Evolutionary conservation across 2,888 invertebrate genomes (phyloP).

Genomic region (Drosophila anomelani): DNA sequence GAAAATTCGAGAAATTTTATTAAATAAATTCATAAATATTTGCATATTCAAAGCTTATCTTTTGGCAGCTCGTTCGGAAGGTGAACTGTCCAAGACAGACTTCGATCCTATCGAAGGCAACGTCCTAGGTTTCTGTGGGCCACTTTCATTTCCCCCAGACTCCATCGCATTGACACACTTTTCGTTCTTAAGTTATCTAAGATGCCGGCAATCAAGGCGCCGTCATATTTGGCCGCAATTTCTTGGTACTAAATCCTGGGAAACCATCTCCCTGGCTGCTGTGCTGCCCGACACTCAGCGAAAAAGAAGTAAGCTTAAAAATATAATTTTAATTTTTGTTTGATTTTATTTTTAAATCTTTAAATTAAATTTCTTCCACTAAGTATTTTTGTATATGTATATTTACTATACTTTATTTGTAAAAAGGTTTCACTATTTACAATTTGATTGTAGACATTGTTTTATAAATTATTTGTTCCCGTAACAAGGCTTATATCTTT

Average conservation of each 20-base stretch:
- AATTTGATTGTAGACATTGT: background rate
- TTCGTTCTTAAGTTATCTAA: constrained; percentile 11
- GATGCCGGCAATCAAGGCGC: constrained; percentile 36
- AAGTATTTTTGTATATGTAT: background rate
- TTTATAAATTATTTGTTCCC: background rate
- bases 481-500: background rate
- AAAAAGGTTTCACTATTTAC: background rate
- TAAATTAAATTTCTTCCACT: background rate
- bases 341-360: too few species aligned
- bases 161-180: constrained; percentile 35
- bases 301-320: background rate
- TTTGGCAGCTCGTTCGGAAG: background rate
- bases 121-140: constrained; percentile 9
- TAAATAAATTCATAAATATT: constrained; percentile 23
- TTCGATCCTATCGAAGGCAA: background rate
- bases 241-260: constrained; percentile 7
- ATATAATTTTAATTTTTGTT: too few species aligned
- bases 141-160: constrained; percentile 15
- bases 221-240: constrained; percentile 42
- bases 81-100: background rate
- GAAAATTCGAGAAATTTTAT: constrained; percentile 1
- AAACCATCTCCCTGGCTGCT: constrained; percentile 2
- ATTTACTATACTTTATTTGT: background rate
- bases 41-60: constrained; percentile 1
- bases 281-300: background rate